These are phyloP conservation scores for Malurus alboscapulatus DNA, from an alignment of 2,113 vertebrate species.

Conservation along the genomic window DNA sequence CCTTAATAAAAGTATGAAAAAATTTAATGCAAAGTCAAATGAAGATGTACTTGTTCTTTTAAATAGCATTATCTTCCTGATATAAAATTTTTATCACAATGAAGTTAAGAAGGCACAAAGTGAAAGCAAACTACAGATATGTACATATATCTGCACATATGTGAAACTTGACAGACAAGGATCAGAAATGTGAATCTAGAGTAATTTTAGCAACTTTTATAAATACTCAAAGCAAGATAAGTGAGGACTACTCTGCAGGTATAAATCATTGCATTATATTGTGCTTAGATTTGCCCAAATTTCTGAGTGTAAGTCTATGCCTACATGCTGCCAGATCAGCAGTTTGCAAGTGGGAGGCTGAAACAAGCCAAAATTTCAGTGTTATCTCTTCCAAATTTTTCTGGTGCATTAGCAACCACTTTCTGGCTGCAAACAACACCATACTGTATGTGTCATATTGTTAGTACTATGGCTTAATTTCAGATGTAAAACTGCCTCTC, in stretches of 20 bases:
- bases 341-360: constrained; percentile 29
- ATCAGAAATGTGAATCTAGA: not conserved
- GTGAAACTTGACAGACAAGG: not conserved
- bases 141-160: not conserved
- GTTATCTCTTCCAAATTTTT: constrained; percentile 5
- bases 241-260: not conserved
- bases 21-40: not conserved
- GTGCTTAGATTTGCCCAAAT: not conserved
- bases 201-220: not conserved
- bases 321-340: not conserved
- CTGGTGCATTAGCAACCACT: not conserved
- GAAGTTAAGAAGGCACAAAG: not conserved
- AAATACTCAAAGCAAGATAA: not conserved
- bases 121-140: not conserved
- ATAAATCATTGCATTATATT: not conserved
- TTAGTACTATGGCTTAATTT: constrained; percentile 12
- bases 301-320: not conserved
- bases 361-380: not conserved
- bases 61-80: not conserved
- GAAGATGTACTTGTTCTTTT: not conserved
- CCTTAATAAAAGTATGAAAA: not conserved
- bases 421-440: constrained; percentile 4
- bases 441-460: constrained; percentile 10
- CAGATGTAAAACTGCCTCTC: constrained; percentile 20
- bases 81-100: not conserved